Evolutionary conservation across 2,888 invertebrate genomes (phyloP).

Genomic region (Frankliniella fusca): DNA sequence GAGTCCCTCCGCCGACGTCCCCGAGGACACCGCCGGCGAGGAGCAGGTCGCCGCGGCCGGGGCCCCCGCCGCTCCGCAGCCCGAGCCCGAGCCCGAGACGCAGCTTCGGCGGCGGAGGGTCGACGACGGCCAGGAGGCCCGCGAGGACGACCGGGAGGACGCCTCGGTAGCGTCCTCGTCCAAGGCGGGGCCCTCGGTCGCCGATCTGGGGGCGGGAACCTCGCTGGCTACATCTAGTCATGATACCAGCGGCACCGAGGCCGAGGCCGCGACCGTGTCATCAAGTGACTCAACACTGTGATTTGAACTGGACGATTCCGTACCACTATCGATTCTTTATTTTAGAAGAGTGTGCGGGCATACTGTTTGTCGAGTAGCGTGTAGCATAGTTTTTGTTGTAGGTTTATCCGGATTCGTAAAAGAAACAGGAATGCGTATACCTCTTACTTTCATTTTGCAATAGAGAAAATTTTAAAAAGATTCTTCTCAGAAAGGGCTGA

Average conservation of each 20-base stretch:
- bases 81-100: background rate
- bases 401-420: background rate
- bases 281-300: background rate
- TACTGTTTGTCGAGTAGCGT: background rate
- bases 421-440: too few species aligned
- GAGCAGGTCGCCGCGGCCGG: background rate
- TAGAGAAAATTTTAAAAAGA: background rate
- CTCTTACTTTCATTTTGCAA: too few species aligned
- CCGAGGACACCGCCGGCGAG: background rate
- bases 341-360: background rate
- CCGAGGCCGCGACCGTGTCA: background rate
- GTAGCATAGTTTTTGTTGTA: background rate
- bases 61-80: background rate
- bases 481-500: background rate
- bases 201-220: background rate
- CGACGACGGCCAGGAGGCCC: background rate
- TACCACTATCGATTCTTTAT: background rate
- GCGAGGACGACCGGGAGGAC: background rate
- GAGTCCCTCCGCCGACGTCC: background rate
- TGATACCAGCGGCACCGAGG: background rate
- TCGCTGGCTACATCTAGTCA: background rate
- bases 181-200: background rate
- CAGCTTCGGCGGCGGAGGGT: background rate
- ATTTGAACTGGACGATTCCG: background rate
- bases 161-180: background rate